Percentiles rank a stretch among this genome's conserved stretches.
phyloP scores from a whole-genome alignment of 2,888 invertebrate genomes.

The Atethmia centrago region DNA sequence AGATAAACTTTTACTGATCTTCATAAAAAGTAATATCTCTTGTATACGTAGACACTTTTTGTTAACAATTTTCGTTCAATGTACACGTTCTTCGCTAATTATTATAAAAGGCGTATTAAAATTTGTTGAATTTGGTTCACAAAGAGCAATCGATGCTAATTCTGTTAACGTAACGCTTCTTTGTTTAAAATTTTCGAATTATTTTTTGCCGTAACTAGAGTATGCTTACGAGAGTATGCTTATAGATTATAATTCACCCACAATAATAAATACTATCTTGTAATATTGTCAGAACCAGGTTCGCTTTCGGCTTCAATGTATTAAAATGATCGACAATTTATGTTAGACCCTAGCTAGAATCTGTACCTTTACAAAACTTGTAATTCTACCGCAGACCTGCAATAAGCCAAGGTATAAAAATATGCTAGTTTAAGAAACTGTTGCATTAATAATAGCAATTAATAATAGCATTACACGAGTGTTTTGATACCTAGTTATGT shows the following conservation, averaged over 20 bases:
- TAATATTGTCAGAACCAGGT: conserved; percentile 10
- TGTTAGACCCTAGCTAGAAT: background rate
- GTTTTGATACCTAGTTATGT: too few species aligned
- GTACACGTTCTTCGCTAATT: conserved; percentile 6
- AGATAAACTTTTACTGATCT: conserved; percentile 56
- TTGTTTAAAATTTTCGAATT: background rate
- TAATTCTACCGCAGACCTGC: conserved; percentile 15
- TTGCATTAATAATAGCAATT: too few species aligned
- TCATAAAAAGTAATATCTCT: conserved; percentile 57
- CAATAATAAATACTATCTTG: background rate
- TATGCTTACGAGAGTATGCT: background rate
- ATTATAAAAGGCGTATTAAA: background rate
- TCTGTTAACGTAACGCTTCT: background rate
- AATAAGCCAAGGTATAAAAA: conserved; percentile 3
- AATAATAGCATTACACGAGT: too few species aligned
- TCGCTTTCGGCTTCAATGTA: conserved; percentile 5
- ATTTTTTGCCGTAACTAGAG: background rate
- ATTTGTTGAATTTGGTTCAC: conserved; percentile 1
- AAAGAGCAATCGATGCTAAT: conserved; percentile 13
- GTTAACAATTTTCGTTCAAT: conserved; percentile 18
- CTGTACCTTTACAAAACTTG: background rate
- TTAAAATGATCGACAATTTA: background rate
- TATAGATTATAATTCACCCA: background rate
- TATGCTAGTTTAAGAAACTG: too few species aligned
- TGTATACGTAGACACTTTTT: conserved; percentile 34